phyloP scores from a whole-genome alignment of 2,797 vertebrate genomes.

The Gorsachius magnificus region DNA sequence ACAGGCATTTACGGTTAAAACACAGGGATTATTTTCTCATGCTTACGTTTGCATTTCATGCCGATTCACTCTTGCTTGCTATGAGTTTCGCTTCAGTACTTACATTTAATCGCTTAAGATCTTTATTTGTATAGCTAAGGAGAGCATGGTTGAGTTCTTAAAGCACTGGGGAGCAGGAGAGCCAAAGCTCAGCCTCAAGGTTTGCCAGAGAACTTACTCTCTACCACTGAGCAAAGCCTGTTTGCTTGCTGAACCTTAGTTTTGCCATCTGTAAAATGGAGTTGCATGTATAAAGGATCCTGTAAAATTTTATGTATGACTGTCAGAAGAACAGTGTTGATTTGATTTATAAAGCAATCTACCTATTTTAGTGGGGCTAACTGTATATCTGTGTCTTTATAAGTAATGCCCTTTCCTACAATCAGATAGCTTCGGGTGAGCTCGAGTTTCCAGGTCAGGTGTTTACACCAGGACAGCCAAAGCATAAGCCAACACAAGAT shows the following conservation, averaged over 20 bases:
- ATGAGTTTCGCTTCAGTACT: background rate
- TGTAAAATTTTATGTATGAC: background rate
- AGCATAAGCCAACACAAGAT: background rate
- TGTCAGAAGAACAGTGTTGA: background rate
- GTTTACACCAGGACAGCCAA: background rate
- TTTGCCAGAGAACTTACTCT: background rate
- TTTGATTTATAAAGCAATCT: background rate
- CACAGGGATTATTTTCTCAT: constrained; percentile 60
- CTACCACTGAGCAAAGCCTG: background rate
- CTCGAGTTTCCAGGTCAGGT: background rate
- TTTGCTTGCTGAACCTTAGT: background rate
- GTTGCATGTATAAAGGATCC: background rate
- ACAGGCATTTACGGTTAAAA: constrained; percentile 68
- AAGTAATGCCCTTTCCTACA: background rate
- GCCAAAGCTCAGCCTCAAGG: background rate
- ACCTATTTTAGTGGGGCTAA: background rate
- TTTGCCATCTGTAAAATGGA: background rate
- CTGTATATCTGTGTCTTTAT: background rate
- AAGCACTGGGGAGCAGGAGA: background rate
- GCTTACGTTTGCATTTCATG: constrained; percentile 71
- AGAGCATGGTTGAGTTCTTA: background rate
- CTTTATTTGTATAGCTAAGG: constrained; percentile 34
- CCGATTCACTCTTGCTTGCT: constrained; percentile 38
- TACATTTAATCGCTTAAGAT: constrained; percentile 8
- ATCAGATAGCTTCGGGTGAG: background rate